Percentiles rank a stretch among this genome's conserved stretches.
Conservation (phyloP, 2,888 invertebrate species). For the Sabatieria punctata region DNA sequence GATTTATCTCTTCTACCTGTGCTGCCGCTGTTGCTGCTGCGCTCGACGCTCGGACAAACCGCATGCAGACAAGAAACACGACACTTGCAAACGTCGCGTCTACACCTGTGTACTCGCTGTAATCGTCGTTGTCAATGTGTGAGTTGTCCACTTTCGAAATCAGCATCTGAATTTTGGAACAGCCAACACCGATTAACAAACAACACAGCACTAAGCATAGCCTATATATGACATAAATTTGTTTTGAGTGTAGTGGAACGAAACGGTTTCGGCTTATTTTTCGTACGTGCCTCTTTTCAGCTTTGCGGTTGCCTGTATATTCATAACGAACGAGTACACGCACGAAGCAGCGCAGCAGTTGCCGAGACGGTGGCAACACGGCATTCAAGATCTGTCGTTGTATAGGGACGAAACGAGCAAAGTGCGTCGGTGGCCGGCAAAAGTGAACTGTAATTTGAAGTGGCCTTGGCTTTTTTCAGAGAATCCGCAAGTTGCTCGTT, state of each 20-base stretch:
- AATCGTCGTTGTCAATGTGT: slow-evolving; percentile 3
- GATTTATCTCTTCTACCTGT: background rate
- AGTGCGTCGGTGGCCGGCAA: background rate
- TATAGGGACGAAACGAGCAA: slow-evolving; percentile 4
- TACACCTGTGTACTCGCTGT: slow-evolving; percentile 1
- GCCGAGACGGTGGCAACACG: background rate
- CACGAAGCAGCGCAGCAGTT: slow-evolving; percentile 5
- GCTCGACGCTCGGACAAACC: background rate
- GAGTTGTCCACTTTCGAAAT: no score
- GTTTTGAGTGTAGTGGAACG: no score
- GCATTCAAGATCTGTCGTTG: background rate
- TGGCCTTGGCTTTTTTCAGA: background rate
- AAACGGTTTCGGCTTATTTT: no score
- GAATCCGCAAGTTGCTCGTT: slow-evolving; percentile 4
- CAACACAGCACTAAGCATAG: no score
- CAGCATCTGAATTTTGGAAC: no score
- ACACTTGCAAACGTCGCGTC: slow-evolving; percentile 1
- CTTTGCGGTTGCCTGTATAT: slow-evolving; percentile 6
- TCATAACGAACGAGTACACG: slow-evolving; percentile 8
- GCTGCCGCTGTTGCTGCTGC: slow-evolving; percentile 3
- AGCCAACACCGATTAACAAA: no score
- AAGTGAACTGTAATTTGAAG: background rate
- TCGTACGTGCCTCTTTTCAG: no score
- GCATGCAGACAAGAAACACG: background rate
- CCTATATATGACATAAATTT: no score